Evolutionary conservation across 35 echinoderm and acorn worm genomes (phyloP), one percentile per base, ranked within the genome.

Genomic region (Apostichopus japonicus): DNA sequence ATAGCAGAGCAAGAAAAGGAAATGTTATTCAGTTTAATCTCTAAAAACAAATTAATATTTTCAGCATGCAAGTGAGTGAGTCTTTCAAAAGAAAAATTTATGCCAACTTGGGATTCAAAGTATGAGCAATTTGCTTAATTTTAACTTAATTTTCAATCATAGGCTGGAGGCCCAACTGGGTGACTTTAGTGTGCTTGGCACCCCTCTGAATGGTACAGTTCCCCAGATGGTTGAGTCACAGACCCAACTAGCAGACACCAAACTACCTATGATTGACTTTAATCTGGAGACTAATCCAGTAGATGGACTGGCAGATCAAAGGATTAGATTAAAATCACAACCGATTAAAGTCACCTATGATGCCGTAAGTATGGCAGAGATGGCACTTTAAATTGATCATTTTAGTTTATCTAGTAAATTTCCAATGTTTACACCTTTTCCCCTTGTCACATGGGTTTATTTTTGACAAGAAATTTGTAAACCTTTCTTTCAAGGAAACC

Each of bases 201-300:
- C 95, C 6, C 84, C 95, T 5, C 17, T n/a, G 24, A 65, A 94
- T 56, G 96, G 94, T 22, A 93, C 90, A 65, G 78, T 65, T 14
- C 94, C 96, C 72, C 97, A 99, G 92, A 96, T 99, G 93, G 95
- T 99, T 17, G 95, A 99, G 52, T 99, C 97, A 6, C 95, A 96
- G 92, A 96, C 90, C 16, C 59, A 82, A 15, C 76, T 93, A 23
- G 95, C 91, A 6, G 94, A 94, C 23, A 70, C 86, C 58, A 94
- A 93, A 57, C 71, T 94, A 22, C 80, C 93, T 5, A 78, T 91
- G 61, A 62, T 99, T 23, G 94, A 94, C 54, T 88, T 99, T 10
- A 59, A 87, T 25, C 73, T 99, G 59, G 97, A 99, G 82, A 95
- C 92, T 56, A 96, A 99, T 54, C 97, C 97, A 23, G 56, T 92